phyloP scores from a whole-genome alignment of 2,888 invertebrate species.

The Apeira syringaria region DNA sequence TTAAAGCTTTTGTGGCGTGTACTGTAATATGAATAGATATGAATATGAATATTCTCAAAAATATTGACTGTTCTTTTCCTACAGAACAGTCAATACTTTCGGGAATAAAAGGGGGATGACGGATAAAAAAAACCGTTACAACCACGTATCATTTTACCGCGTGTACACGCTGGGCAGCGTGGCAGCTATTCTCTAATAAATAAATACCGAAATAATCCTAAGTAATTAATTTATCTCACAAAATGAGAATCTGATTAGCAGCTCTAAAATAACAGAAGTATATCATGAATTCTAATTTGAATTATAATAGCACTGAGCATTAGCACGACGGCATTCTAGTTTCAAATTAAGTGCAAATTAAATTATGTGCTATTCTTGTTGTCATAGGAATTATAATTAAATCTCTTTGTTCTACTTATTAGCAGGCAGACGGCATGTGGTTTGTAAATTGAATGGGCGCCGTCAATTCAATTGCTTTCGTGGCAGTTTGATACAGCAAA shows the following conservation, averaged over 20 bases:
- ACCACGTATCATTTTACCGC: no score
- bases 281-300: conserved; percentile 18
- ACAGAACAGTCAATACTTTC: no score
- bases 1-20: no score
- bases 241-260: conserved; percentile 20
- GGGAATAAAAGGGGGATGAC: no score
- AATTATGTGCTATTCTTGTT: conserved; percentile 3
- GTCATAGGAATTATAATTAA: conserved; percentile 16
- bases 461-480: conserved; percentile 1
- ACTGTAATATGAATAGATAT: no score
- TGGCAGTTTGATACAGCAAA: background rate
- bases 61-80: no score
- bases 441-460: background rate
- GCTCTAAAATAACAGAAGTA: conserved; percentile 20
- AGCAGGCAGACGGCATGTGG: background rate
- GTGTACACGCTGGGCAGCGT: no score
- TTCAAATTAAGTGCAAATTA: conserved; percentile 17
- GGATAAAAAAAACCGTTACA: no score
- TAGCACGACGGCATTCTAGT: conserved; percentile 15
- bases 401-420: conserved; percentile 6
- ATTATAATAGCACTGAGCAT: conserved; percentile 19
- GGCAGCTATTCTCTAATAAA: no score
- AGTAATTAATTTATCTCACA: conserved; percentile 20
- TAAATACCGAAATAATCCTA: no score
- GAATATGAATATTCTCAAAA: no score